Conservation (phyloP, 2,888 invertebrate species). For the Sinohyriopsis cumingii region DNA sequence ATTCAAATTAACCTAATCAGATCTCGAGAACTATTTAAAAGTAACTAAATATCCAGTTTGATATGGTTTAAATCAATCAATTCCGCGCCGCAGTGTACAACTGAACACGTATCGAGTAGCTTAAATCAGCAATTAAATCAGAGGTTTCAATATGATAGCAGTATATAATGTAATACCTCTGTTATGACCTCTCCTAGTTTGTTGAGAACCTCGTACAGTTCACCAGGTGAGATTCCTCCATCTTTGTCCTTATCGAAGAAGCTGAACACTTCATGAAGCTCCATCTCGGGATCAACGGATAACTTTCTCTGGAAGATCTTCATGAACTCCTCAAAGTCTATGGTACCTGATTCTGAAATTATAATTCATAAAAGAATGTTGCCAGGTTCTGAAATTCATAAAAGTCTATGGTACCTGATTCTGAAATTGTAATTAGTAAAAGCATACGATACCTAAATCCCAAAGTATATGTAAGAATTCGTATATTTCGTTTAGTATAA, state of each 20-base stretch:
- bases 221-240: slow-evolving; percentile 61
- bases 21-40: too few species aligned
- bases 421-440: slow-evolving; percentile 38
- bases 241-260: slow-evolving; percentile 67
- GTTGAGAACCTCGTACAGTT: slow-evolving; percentile 56
- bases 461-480: slow-evolving; percentile 7
- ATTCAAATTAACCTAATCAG: too few species aligned
- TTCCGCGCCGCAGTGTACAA: too few species aligned
- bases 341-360: slow-evolving; percentile 59
- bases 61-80: too few species aligned
- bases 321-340: slow-evolving; percentile 67
- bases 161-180: slow-evolving; percentile 32
- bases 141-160: too few species aligned
- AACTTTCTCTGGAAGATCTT: slow-evolving; percentile 62
- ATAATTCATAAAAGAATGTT: slow-evolving; percentile 60
- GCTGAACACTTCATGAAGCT: slow-evolving; percentile 64
- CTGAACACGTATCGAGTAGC: too few species aligned
- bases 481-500: too few species aligned
- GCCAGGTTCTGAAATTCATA: slow-evolving; percentile 59
- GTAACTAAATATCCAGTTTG: too few species aligned
- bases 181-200: slow-evolving; percentile 61
- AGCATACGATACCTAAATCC: slow-evolving; percentile 65
- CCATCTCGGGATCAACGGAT: slow-evolving; percentile 61
- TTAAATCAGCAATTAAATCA: too few species aligned
- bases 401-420: slow-evolving; percentile 65